Conservation (phyloP, 2,797 vertebrate genomes). For the Sphenodon punctatus region DNA sequence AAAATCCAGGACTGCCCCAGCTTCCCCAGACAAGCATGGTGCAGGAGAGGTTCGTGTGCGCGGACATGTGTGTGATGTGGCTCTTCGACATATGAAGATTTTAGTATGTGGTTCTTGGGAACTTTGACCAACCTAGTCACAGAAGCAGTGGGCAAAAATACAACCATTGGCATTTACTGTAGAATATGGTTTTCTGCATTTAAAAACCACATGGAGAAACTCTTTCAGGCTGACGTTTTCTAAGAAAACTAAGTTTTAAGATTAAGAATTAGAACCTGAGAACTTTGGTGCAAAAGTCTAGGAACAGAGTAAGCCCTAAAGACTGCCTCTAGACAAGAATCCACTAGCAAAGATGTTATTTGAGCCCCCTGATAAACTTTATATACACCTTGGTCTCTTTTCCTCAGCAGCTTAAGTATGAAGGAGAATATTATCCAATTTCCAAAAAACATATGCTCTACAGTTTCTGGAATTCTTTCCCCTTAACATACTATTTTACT, state of each 20-base stretch:
- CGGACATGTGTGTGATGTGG: too few relatives aligned
- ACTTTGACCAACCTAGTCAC: too few relatives aligned
- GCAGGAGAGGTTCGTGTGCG: too few relatives aligned
- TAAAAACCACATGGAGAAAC: conserved; percentile 1
- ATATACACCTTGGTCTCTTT: background rate
- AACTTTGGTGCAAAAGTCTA: conserved; percentile 44
- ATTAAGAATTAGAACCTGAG: conserved; percentile 4
- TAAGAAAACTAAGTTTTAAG: conserved; percentile 33
- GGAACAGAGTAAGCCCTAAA: conserved; percentile 36
- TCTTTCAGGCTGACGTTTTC: conserved; percentile 36
- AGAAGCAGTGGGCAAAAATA: background rate
- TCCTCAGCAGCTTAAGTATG: background rate
- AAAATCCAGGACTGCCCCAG: too few relatives aligned
- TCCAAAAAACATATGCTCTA: background rate
- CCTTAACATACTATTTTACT: background rate
- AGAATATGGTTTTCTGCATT: background rate
- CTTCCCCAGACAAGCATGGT: too few relatives aligned
- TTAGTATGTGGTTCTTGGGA: too few relatives aligned
- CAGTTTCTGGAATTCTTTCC: background rate
- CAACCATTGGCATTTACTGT: conserved; percentile 17
- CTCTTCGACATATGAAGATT: too few relatives aligned
- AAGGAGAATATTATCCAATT: conserved; percentile 20
- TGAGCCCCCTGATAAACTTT: conserved; percentile 19
- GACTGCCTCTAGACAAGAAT: conserved; percentile 10
- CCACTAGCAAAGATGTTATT: conserved; percentile 2